A percentile compares a stretch with the other conserved stretches of the same genome.
Evolutionary conservation across 30 jellyfish, hydroid and myxozoan genomes (phyloP).

Genomic region (Turritopsis rubra): DNA sequence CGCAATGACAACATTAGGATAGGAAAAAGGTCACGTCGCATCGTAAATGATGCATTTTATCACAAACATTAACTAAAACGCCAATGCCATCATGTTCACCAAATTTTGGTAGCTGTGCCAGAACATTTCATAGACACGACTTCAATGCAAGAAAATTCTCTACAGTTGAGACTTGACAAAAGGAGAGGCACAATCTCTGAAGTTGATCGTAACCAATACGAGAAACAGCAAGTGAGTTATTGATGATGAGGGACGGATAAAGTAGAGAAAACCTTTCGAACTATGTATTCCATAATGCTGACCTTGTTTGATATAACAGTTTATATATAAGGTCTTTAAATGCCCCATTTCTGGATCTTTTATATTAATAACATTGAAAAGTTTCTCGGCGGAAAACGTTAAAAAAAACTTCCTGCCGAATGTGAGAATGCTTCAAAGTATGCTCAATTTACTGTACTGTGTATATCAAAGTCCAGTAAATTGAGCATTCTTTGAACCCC

Average conservation of each 20-base stretch:
- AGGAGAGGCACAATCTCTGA: conserved; percentile 22
- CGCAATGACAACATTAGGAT: not conserved
- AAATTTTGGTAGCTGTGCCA: not conserved
- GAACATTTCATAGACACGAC: not conserved
- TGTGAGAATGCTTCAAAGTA: no score
- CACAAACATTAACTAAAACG: not conserved
- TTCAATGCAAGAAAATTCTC: conserved; percentile 6
- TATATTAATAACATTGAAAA: no score
- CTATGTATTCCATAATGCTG: not conserved
- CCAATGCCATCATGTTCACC: not conserved
- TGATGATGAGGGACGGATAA: not conserved
- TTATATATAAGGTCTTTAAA: no score
- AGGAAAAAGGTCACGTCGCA: not conserved
- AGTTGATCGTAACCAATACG: conserved; percentile 10
- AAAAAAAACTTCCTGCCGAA: no score
- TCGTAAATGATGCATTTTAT: not conserved
- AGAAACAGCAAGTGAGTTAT: conserved; percentile 27
- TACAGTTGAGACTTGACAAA: conserved; percentile 5
- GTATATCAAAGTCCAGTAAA: no score
- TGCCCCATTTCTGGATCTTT: no score
- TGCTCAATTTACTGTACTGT: no score
- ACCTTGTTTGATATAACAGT: no score
- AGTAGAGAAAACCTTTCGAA: not conserved
- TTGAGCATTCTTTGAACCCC: no score
- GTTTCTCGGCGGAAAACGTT: no score